A percentile compares a stretch with the other conserved stretches of the same genome.
Evolutionary conservation across 2,888 invertebrate genomes (phyloP).

Genomic region (Athripsodes cinereus): DNA sequence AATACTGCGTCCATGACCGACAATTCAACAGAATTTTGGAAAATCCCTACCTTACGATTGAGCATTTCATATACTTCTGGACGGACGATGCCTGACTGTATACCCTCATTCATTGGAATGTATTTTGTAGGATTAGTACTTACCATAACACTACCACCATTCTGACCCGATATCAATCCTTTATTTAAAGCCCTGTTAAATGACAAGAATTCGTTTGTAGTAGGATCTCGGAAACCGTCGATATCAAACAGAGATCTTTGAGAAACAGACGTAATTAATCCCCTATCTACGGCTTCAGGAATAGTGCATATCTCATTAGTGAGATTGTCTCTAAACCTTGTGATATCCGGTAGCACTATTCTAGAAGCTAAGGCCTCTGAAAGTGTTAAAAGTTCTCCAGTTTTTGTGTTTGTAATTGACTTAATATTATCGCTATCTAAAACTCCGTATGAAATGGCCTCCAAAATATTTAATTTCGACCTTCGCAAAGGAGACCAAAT

Average conservation of each 20-base stretch:
- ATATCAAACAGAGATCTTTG: constrained; percentile 89
- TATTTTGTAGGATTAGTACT: constrained; percentile 69
- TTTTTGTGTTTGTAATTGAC: constrained; percentile 76
- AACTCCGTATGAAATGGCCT: constrained; percentile 82
- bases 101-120: constrained; percentile 73
- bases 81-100: constrained; percentile 69
- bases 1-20: constrained; percentile 85
- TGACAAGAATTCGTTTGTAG: constrained; percentile 74
- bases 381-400: constrained; percentile 74
- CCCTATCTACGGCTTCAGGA: constrained; percentile 83
- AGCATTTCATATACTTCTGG: constrained; percentile 85
- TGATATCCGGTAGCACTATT: constrained; percentile 67
- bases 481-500: constrained; percentile 78
- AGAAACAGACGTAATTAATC: constrained; percentile 80
- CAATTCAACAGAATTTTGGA: constrained; percentile 68
- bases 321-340: constrained; percentile 68
- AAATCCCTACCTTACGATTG: constrained; percentile 73
- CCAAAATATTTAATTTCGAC: constrained; percentile 68
- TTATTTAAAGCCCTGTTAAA: constrained; percentile 76
- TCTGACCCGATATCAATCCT: constrained; percentile 68
- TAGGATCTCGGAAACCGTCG: constrained; percentile 81
- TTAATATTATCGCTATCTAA: constrained; percentile 78
- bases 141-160: constrained; percentile 63
- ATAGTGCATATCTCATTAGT: constrained; percentile 70
- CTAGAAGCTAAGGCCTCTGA: constrained; percentile 78